A percentile compares a stretch with the other conserved stretches of the same genome.
Conservation (phyloP, 2,888 invertebrate genomes). For the Sacculina carcini region DNA sequence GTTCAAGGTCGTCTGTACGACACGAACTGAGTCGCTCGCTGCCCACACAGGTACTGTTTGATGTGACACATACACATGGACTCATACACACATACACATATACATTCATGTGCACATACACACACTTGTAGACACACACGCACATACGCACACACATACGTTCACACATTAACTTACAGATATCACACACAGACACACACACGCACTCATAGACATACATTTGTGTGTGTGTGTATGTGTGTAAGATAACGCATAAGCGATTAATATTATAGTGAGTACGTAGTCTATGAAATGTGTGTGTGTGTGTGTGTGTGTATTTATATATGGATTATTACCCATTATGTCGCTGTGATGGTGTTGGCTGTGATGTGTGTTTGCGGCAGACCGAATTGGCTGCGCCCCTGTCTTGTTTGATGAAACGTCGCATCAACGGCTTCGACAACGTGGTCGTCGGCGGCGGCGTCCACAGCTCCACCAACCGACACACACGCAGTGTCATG, state of each 20-base stretch:
- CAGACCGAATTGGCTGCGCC: too few species aligned
- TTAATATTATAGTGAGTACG: too few species aligned
- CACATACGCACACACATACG: neutral
- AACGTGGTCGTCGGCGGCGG: too few species aligned
- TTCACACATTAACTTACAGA: neutral
- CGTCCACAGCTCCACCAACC: too few species aligned
- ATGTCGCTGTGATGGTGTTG: too few species aligned
- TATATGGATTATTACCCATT: too few species aligned
- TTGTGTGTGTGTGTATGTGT: neutral
- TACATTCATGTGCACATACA: neutral
- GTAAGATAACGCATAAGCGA: neutral
- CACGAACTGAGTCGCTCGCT: neutral
- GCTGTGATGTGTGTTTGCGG: too few species aligned
- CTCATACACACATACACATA: neutral
- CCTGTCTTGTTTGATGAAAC: too few species aligned
- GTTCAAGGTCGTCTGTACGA: neutral
- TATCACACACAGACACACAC: neutral
- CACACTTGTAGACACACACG: neutral
- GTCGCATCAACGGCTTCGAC: too few species aligned
- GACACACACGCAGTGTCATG: too few species aligned
- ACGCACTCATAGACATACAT: neutral
- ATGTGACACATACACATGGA: neutral
- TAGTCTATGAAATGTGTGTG: neutral
- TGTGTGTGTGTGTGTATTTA: constrained; percentile 5
- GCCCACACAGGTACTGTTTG: neutral